phyloP scores from a whole-genome alignment of 2,888 invertebrate genomes.

The Andrena haemorrhoa region DNA sequence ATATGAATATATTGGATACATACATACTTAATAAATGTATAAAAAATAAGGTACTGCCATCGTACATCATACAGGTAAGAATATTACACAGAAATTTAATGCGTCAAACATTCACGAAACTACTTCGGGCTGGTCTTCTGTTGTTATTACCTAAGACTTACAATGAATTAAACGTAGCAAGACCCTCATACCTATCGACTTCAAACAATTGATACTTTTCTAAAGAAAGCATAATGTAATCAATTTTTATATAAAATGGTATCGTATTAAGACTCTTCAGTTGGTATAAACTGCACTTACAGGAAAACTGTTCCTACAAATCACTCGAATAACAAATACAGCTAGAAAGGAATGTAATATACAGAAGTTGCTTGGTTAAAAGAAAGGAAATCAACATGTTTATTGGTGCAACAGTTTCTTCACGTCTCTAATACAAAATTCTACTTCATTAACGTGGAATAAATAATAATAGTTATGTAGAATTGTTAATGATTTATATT shows the following conservation, averaged over 20 bases:
- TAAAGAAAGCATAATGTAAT: background rate
- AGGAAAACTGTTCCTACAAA: too few species aligned
- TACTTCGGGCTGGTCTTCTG: background rate
- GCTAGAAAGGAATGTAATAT: too few species aligned
- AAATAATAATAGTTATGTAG: too few species aligned
- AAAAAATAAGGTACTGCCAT: slow-evolving; percentile 5
- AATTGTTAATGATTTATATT: too few species aligned
- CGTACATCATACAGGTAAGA: background rate
- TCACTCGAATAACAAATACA: too few species aligned
- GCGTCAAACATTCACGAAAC: slow-evolving; percentile 9
- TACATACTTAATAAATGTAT: background rate
- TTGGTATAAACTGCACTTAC: background rate
- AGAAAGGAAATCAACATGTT: too few species aligned
- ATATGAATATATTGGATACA: background rate
- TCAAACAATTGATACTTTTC: background rate
- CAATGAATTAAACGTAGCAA: background rate
- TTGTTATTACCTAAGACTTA: background rate
- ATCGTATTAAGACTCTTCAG: background rate
- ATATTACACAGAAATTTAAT: slow-evolving; percentile 4
- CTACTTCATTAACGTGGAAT: too few species aligned
- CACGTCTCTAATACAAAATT: too few species aligned
- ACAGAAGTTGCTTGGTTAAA: too few species aligned
- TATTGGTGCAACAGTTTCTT: too few species aligned
- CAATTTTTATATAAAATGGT: background rate
- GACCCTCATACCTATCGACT: background rate